Conservation (phyloP, 2,888 invertebrate species). For the Microplitis deprimator region DNA sequence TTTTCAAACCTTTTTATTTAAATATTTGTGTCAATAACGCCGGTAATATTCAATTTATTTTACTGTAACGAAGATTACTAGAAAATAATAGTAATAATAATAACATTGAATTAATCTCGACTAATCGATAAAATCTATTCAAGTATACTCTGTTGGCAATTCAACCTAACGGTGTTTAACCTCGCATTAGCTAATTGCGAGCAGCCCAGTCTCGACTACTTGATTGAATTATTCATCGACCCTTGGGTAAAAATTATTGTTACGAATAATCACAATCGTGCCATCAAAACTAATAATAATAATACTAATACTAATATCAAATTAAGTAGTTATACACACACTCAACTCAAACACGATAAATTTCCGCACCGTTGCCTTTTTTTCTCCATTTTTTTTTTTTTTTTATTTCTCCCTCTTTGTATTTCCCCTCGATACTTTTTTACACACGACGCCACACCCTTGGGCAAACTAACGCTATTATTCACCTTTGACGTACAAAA, state of each 20-base stretch:
- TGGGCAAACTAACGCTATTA: slow-evolving; percentile 35
- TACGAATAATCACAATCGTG: background rate
- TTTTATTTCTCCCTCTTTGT: background rate
- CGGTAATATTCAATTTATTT: too few species aligned
- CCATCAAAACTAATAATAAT: background rate
- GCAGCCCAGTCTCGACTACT: slow-evolving; percentile 28
- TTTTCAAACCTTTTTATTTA: too few species aligned
- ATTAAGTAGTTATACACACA: background rate
- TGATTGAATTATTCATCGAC: slow-evolving; percentile 26
- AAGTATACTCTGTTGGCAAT: background rate
- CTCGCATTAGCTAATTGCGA: slow-evolving; percentile 36
- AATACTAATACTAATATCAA: background rate
- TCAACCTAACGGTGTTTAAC: slow-evolving; percentile 28
- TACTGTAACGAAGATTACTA: too few species aligned
- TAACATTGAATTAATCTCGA: slow-evolving; percentile 15
- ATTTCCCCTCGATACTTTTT: slow-evolving; percentile 2
- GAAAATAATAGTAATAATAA: background rate
- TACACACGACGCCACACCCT: slow-evolving; percentile 42
- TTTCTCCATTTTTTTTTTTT: background rate
- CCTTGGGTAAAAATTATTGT: background rate
- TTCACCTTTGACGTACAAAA: slow-evolving; percentile 14
- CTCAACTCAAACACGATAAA: background rate
- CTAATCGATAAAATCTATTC: slow-evolving; percentile 10
- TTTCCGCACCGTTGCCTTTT: background rate
- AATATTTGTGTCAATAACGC: too few species aligned